phyloP scores from a whole-genome alignment of 2,888 invertebrate species.

The Trachelus stipa region DNA sequence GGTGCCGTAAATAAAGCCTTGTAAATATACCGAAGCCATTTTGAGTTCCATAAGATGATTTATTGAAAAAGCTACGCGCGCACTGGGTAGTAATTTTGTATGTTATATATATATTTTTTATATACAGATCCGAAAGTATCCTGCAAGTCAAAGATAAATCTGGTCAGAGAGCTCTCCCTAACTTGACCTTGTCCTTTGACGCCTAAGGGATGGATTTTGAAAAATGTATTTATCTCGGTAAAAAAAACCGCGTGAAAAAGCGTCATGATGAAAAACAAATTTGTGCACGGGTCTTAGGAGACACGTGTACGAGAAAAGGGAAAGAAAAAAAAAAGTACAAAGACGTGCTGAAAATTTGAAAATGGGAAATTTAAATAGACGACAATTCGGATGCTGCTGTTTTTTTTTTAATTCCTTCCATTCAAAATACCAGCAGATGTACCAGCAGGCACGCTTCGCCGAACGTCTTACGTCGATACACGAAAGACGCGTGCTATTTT shows the following conservation, averaged over 20 bases:
- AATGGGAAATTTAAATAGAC: slow-evolving; percentile 43
- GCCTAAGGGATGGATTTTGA: too few species aligned
- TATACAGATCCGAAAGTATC: too few species aligned
- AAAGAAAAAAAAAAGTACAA: slow-evolving; percentile 13
- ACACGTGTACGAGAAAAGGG: slow-evolving; percentile 28
- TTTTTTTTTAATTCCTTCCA: slow-evolving; percentile 17
- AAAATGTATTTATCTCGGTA: slow-evolving; percentile 9
- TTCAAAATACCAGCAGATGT: slow-evolving; percentile 38
- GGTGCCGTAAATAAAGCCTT: too few species aligned
- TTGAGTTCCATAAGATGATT: too few species aligned
- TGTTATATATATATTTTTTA: too few species aligned
- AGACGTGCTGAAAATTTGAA: slow-evolving; percentile 22
- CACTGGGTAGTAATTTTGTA: neutral
- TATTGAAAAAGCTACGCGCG: slow-evolving; percentile 17
- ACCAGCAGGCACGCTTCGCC: slow-evolving; percentile 33
- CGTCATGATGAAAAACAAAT: slow-evolving; percentile 19
- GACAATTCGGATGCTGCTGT: slow-evolving; percentile 27
- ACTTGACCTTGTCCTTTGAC: neutral
- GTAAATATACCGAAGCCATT: too few species aligned
- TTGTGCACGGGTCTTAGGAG: slow-evolving; percentile 16
- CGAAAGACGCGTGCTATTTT: slow-evolving; percentile 41
- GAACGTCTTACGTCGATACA: slow-evolving; percentile 26
- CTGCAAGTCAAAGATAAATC: too few species aligned
- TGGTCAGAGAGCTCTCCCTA: neutral
- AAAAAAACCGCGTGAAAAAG: slow-evolving; percentile 17